Evolutionary conservation across 2,113 vertebrate species (phyloP), one percentile per base, ranked within the genome.

Genomic region (Cairina moschata): DNA sequence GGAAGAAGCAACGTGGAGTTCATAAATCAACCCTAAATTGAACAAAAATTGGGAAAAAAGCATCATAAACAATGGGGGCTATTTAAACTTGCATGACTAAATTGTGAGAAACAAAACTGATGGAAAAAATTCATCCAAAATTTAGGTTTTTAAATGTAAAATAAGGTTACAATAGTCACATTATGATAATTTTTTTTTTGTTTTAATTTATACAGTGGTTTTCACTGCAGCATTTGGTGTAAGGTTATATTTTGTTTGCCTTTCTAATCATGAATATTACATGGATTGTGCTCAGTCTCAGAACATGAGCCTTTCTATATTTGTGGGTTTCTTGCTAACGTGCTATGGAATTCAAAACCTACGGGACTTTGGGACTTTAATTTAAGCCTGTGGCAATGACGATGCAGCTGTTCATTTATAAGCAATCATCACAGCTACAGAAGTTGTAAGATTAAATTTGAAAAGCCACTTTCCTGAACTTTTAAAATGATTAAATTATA

Each of bases 351-450:
- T 93, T 87, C 95, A 97, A 98, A 97, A 96, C 95, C 93, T 96
- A 62, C 77, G 97, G 96, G 97, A 97, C 94, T 97, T 95, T 83
- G 93, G 91, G 94, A 96, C 90, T 78, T 96, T 91, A 96, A 97
- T 96, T 96, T 96, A 97, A 98, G 95, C 92, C 96, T 95, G 76
- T 95, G 91, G 94, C 86, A 94, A 83, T 32, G 88, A 96, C 96
- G 94, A 97, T 96, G 78, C 95, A 98, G 96, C 88, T 98, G 93
- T 95, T 98, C 96, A 90, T 96, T 97, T 91, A 78, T 83, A 97
- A 97, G 94, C 93, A 97, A 96, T 97, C 94, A 97, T 93, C 50
- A 82, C 31, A 94, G 88, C 82, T 94, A 93, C 86, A 95, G 91
- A 97, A 97, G 52, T 62, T 77, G 86, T 32, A 95, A 85, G 46